Conservation (phyloP, 2,888 invertebrate species). For the Phrixothrix hirtus region DNA sequence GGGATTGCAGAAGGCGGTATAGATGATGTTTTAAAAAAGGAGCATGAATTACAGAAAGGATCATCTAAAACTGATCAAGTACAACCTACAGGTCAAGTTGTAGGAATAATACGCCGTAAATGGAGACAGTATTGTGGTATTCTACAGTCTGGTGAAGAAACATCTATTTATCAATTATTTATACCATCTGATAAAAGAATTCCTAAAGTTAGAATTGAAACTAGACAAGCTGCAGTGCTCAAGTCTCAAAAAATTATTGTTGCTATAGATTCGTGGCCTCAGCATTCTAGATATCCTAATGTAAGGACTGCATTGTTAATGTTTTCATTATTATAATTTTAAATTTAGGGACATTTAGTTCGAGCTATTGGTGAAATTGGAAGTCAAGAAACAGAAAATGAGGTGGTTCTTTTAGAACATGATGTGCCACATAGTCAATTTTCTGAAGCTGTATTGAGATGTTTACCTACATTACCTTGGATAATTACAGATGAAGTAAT, state of each 20-base stretch:
- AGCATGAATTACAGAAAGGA: conserved; percentile 32
- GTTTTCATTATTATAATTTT: conserved; percentile 10
- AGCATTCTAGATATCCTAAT: conserved; percentile 87
- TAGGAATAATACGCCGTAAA: conserved; percentile 94
- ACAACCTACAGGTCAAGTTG: conserved; percentile 75
- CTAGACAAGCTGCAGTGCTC: conserved; percentile 82
- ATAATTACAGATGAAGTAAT: conserved; percentile 76
- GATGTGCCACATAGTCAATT: conserved; percentile 96
- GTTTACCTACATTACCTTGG: conserved; percentile 90
- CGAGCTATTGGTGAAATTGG: conserved; percentile 90
- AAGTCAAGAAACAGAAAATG: conserved; percentile 94
- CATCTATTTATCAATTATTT: conserved; percentile 77
- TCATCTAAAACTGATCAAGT: conserved; percentile 35
- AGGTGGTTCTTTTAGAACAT: conserved; percentile 92
- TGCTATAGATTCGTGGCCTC: conserved; percentile 95
- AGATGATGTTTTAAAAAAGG: conserved; percentile 69
- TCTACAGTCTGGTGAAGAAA: conserved; percentile 68
- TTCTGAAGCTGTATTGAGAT: conserved; percentile 90
- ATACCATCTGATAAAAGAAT: conserved; percentile 92
- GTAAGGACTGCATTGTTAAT: conserved; percentile 55
- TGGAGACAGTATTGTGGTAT: conserved; percentile 99
- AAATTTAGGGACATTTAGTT: conserved; percentile 85
- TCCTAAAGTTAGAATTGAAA: conserved; percentile 94
- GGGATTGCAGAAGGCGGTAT: conserved; percentile 65
- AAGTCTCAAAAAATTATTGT: conserved; percentile 89